Evolutionary conservation across 2,797 vertebrate genomes (phyloP), one percentile per base, ranked within the genome.

Genomic region (Pitangus sulphuratus): DNA sequence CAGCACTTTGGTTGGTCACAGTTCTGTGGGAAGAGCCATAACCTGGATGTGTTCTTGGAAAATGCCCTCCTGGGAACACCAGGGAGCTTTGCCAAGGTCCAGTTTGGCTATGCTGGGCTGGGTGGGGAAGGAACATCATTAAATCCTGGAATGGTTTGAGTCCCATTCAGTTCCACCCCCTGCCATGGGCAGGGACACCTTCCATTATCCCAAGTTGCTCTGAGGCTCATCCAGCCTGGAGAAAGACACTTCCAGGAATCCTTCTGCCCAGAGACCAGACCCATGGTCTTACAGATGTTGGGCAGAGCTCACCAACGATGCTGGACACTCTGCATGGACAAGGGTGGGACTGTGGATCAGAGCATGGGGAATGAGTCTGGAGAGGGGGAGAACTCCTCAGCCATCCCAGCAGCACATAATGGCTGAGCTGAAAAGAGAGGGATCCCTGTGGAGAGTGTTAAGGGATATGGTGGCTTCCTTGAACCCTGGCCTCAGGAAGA

Each of bases 201-300:
- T 19, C 30, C 37, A 45, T 28, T 16, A 8, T 0, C 16, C 3
- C 57, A 51, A 14, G 28, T 1, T 77, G 44, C 57, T 77, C 24
- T 10, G 12, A 57, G 12, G 11, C 50, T 44, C 0, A 0, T 64
- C 30, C 24, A 62, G 0, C 5, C 28, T 64, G 37, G 20, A 50
- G n/a, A 18, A 15, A 57, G 1, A 11, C 26, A 0, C n/a, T 44
- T 25, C 42, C 54, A 76, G 28, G 15, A 39, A 31, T 51, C 25
- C 47, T 25, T 57, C 65, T 90, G 79, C 39, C 31, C 2, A 1
- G 35, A 71, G 53, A 39, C 44, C 40, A 64, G 50, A 64, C 17
- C 50, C 45, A 33, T 40, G 48, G 21, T 40, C 48, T 68, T 61
- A 35, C 10, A 31, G 60, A 39, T 1, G 0, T 1, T 48, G 76